phyloP scores from a whole-genome alignment of 2,888 invertebrate genomes.

The Thecocarcelia acutangulata region DNA sequence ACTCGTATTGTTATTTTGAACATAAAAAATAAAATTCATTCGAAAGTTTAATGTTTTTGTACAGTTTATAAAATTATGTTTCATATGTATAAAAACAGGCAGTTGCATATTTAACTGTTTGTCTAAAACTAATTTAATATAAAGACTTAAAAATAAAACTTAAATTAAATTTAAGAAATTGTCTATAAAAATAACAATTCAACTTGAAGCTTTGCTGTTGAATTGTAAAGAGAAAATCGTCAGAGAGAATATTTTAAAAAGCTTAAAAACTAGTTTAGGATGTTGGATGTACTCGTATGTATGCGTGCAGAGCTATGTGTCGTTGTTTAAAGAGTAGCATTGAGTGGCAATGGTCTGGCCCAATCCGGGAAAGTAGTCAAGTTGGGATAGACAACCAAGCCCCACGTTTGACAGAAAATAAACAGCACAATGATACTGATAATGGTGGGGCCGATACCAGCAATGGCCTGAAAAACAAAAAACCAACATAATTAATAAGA shows the following conservation, averaged over 20 bases:
- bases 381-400: conserved; percentile 85
- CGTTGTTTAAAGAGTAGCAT: conserved; percentile 55
- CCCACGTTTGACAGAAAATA: conserved; percentile 89
- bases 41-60: too few relatives aligned
- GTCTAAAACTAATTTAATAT: not conserved
- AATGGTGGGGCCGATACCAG: conserved; percentile 90
- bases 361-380: conserved; percentile 85
- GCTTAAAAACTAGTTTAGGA: conserved; percentile 58
- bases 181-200: conserved; percentile 16
- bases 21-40: too few relatives aligned
- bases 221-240: not conserved
- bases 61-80: too few relatives aligned
- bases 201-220: not conserved
- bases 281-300: conserved; percentile 7
- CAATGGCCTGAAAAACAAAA: conserved; percentile 83
- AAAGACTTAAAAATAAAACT: not conserved
- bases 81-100: too few relatives aligned
- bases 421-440: conserved; percentile 88
- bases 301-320: not conserved
- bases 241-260: conserved; percentile 24
- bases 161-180: conserved; percentile 19
- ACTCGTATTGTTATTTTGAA: too few relatives aligned
- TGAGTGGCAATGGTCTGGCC: conserved; percentile 83
- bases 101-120: too few relatives aligned
- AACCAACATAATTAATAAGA: too few relatives aligned